Percentiles rank a stretch among this genome's conserved stretches.
These are phyloP conservation scores for Uloborus plumipes DNA, from an alignment of 2,888 invertebrate species.

Conservation along the genomic window DNA sequence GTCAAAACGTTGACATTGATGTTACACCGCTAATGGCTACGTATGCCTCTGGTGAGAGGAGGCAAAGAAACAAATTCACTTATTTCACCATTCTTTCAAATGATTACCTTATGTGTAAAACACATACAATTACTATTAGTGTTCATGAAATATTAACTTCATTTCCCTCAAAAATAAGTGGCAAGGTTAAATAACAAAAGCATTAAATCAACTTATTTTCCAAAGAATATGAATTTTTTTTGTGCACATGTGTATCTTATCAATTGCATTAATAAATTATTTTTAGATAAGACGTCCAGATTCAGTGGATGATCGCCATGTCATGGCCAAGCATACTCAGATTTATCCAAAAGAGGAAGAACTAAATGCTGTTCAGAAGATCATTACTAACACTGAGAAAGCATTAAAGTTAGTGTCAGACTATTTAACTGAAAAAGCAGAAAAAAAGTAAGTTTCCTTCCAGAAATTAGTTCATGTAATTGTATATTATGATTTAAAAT, in stretches of 20 bases:
- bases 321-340: slow-evolving; percentile 90
- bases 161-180: neutral
- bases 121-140: no score
- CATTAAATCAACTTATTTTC: no score
- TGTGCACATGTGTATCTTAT: neutral
- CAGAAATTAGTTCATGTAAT: neutral
- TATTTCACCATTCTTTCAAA: no score
- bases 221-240: neutral
- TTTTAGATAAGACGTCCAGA: slow-evolving; percentile 80
- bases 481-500: neutral
- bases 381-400: slow-evolving; percentile 92
- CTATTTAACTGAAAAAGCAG: slow-evolving; percentile 77
- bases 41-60: no score
- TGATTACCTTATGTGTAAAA: no score
- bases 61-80: no score
- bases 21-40: no score
- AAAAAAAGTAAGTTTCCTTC: slow-evolving; percentile 39
- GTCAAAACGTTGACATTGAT: no score
- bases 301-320: slow-evolving; percentile 96
- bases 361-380: slow-evolving; percentile 82
- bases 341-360: slow-evolving; percentile 95
- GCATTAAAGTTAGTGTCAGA: slow-evolving; percentile 95
- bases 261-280: neutral
- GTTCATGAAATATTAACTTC: no score
- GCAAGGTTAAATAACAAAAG: no score